Base-by-base conservation (phyloP, 2,888 invertebrate species). In the Vandiemenella viatica region DNA sequence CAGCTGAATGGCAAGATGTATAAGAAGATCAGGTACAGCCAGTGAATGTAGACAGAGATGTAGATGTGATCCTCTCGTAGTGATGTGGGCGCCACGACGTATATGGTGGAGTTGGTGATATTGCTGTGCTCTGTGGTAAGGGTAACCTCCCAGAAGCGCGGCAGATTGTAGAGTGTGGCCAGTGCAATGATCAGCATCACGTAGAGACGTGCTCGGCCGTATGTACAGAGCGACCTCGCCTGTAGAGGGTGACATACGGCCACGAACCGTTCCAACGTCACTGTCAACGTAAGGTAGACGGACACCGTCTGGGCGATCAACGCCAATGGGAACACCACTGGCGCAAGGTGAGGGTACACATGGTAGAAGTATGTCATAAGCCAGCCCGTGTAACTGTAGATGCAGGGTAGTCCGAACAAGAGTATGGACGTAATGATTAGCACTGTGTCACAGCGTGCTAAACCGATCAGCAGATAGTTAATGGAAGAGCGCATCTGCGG, bases 401-500 rank as follows among this genome's bases (percentile, higher is more conserved):
- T 76, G 52, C 86, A 85, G 43, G 87, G 84, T 57, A 93, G 74
- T 23, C 90, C 90, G 67, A 93, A 93, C 56, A 92, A 77, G 55
- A 78, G 72, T 57, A 88, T 76, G 50, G 90, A 86, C 43, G 89
- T 88, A 58, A 90, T 71, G 59, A 95, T 86, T 58, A 96, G 76
- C 55, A 87, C 77, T 10, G 89, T 90, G 72, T 97, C 97, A 67
- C 91, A 92, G 58, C 89, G 77, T 19, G 96, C 95, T 58, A 97
- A 74, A 5, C 92, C 93, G 56, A 91, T 87, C 52, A 97, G 76
- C 62, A 95, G 77, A 67, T 91, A 89, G 69, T 95, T 95, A 63
- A 95, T 90, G 62, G 93, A 92, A 51, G 91, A 91, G 60, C 88
- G 80, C 95, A 96, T 95, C 67, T 93, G 86, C 19, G 92, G 91